phyloP scores from a whole-genome alignment of 2,797 vertebrate species.

The Pterois miles region DNA sequence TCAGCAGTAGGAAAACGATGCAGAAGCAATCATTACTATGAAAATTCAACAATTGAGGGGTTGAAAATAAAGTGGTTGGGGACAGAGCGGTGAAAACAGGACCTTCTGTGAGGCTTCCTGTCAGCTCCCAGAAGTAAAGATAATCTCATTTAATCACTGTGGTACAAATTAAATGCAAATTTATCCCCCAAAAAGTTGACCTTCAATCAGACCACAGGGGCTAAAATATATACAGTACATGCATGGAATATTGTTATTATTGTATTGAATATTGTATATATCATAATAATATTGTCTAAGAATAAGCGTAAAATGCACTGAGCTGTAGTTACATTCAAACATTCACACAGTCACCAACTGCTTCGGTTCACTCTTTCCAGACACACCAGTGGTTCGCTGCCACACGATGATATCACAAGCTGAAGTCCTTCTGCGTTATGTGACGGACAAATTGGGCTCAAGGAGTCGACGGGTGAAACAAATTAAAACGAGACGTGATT shows the following conservation, averaged over 20 bases:
- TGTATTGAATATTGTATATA: too few species aligned
- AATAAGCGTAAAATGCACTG: background rate
- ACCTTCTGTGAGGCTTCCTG: background rate
- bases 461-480: constrained; percentile 22
- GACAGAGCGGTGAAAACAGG: background rate
- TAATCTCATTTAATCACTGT: background rate
- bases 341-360: background rate
- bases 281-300: background rate
- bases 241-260: background rate
- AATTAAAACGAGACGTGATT: constrained; percentile 63
- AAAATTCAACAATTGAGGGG: constrained; percentile 16
- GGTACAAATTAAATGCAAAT: background rate
- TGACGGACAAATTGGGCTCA: constrained; percentile 4
- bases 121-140: background rate
- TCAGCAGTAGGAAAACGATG: background rate
- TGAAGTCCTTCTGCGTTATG: background rate
- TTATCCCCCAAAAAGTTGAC: background rate
- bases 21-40: constrained; percentile 6
- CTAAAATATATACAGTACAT: background rate
- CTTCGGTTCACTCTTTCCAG: background rate
- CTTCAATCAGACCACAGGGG: background rate
- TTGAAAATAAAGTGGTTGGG: background rate
- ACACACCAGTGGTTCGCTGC: background rate
- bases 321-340: constrained; percentile 4
- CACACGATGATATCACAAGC: constrained; percentile 16